Percentiles rank a stretch among this genome's conserved stretches.
Conservation (phyloP, 1,140 invertebrate species). For the Cotesia typhae region DNA sequence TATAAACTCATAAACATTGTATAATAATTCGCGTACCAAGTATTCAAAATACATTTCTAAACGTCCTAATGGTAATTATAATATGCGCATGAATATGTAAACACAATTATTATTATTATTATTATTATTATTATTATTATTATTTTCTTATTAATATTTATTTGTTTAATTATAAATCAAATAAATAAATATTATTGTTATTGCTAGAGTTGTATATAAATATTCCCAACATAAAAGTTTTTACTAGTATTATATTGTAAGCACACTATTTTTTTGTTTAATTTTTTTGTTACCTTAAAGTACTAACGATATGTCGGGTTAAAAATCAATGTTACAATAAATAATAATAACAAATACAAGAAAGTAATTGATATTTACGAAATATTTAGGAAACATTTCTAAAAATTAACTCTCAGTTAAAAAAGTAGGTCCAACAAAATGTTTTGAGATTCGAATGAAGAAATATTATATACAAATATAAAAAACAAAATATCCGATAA, state of each 20-base stretch:
- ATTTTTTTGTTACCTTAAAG: neutral
- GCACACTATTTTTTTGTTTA: neutral
- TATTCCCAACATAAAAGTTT: too few species aligned
- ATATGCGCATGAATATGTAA: slow-evolving; percentile 6
- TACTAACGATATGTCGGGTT: neutral
- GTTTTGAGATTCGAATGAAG: too few species aligned
- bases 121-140: neutral
- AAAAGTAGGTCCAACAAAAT: neutral
- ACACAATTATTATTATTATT: neutral
- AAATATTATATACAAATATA: too few species aligned
- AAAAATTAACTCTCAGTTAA: neutral
- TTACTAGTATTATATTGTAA: neutral
- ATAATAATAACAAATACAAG: slow-evolving; percentile 7
- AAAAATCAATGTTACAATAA: slow-evolving; percentile 2
- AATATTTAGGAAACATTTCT: neutral
- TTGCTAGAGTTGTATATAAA: too few species aligned
- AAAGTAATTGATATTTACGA: slow-evolving; percentile 15
- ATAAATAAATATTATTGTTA: neutral
- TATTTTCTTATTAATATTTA: too few species aligned
- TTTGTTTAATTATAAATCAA: neutral
- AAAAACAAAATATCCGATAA: too few species aligned
- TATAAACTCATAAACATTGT: slow-evolving; percentile 21
- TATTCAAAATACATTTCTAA: slow-evolving; percentile 24
- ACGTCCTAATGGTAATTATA: slow-evolving; percentile 27
- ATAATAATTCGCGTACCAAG: slow-evolving; percentile 14